Evolutionary conservation across 2,888 invertebrate genomes (phyloP).

Genomic region (Plebejus anna): DNA sequence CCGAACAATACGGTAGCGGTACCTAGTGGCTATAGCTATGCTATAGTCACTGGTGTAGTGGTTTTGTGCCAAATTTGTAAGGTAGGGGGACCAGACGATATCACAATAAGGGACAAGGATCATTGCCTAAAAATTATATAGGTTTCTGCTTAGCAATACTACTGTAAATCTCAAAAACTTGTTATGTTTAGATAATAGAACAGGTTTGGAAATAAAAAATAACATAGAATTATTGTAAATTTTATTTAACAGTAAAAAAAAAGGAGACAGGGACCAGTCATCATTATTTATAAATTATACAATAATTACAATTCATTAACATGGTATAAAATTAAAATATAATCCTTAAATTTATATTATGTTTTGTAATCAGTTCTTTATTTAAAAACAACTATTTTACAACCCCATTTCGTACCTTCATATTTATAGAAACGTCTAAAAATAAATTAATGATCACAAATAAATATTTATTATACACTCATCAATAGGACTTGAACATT

Average conservation of each 20-base stretch:
- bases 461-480: neutral
- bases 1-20: too few species aligned
- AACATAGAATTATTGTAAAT: conserved; percentile 23
- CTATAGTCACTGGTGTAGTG: neutral
- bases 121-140: too few species aligned
- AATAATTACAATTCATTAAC: conserved; percentile 34
- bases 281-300: conserved; percentile 30
- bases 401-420: conserved; percentile 26
- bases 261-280: conserved; percentile 37
- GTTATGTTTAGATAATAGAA: neutral
- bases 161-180: too few species aligned
- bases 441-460: conserved; percentile 3
- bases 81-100: conserved; percentile 1
- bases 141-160: too few species aligned
- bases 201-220: conserved; percentile 10
- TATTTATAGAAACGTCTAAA: conserved; percentile 23
- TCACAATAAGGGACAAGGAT: neutral
- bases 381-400: conserved; percentile 19
- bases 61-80: neutral
- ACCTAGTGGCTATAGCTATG: neutral
- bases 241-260: conserved; percentile 36
- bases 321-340: conserved; percentile 33
- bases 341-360: conserved; percentile 31
- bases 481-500: neutral
- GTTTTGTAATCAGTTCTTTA: conserved; percentile 43